Conservation (phyloP, 1,140 invertebrate species). For the Panagrolaimus sp. region DNA sequence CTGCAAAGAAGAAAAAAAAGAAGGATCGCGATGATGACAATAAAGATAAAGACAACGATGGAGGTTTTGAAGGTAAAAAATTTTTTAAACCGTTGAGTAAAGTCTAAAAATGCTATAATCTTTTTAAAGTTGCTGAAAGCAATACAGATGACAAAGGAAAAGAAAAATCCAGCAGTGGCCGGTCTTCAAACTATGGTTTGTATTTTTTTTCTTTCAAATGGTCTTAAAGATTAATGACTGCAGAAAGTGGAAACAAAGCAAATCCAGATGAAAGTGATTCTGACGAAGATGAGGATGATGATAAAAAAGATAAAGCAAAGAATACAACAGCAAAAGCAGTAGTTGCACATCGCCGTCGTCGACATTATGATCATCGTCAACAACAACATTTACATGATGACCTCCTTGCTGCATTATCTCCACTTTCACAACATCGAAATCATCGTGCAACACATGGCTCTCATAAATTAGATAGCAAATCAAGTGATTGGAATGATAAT, state of each 20-base stretch:
- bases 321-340: background rate
- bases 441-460: too few relatives aligned
- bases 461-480: too few relatives aligned
- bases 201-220: background rate
- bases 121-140: background rate
- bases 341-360: background rate
- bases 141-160: background rate
- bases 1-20: slow-evolving; percentile 10
- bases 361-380: background rate
- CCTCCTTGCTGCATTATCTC: background rate
- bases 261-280: background rate
- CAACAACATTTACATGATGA: slow-evolving; percentile 3
- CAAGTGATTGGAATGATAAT: too few relatives aligned
- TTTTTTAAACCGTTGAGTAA: background rate
- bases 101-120: too few relatives aligned
- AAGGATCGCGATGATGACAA: slow-evolving; percentile 14
- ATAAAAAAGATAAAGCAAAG: background rate
- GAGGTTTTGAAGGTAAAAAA: background rate
- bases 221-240: background rate
- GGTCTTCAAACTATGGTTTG: background rate
- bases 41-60: background rate
- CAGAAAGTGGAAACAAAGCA: background rate
- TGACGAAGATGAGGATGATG: slow-evolving; percentile 1
- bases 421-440: too few relatives aligned
- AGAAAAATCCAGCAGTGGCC: background rate